A percentile compares a stretch with the other conserved stretches of the same genome.
Conservation (phyloP, 2,888 invertebrate genomes). For the Marronus borbonicus region DNA sequence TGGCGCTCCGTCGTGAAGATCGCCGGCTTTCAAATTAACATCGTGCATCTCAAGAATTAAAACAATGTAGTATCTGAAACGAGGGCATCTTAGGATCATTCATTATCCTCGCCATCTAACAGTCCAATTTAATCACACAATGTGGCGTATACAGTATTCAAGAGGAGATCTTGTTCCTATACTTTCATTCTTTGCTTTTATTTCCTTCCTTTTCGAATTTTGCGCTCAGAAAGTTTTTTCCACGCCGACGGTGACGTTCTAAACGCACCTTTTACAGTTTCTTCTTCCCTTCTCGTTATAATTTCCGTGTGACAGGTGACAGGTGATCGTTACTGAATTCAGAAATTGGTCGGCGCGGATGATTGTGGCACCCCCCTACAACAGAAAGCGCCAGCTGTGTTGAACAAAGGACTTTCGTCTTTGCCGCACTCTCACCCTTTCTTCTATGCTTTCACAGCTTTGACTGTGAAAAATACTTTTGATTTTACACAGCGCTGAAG, state of each 20-base stretch:
- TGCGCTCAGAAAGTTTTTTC: conserved; percentile 1
- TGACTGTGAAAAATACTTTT: conserved; percentile 60
- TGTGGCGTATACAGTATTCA: neutral
- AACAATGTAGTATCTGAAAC: conserved; percentile 39
- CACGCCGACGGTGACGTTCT: neutral
- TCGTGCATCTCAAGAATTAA: conserved; percentile 43
- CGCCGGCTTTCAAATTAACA: conserved; percentile 35
- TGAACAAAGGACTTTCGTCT: conserved; percentile 43
- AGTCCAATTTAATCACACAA: conserved; percentile 45
- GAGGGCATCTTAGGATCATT: conserved; percentile 26
- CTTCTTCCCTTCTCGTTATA: conserved; percentile 43
- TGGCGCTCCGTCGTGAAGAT: neutral
- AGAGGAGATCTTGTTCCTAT: conserved; percentile 7
- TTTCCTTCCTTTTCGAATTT: neutral
- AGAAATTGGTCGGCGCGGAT: conserved; percentile 44
- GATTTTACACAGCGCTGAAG: conserved; percentile 56
- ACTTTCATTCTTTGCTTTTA: conserved; percentile 3
- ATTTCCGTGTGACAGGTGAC: conserved; percentile 50
- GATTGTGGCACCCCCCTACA: conserved; percentile 1
- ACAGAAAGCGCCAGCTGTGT: conserved; percentile 39
- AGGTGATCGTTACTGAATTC: conserved; percentile 50
- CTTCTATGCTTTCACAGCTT: conserved; percentile 46
- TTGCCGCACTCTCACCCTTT: conserved; percentile 31
- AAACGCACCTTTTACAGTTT: conserved; percentile 19
- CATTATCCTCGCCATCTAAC: conserved; percentile 46